Percentiles rank a stretch among this genome's conserved stretches.
These are phyloP conservation scores for Abramis brama DNA, from an alignment of 2,113 vertebrate genomes.

Conservation along the genomic window DNA sequence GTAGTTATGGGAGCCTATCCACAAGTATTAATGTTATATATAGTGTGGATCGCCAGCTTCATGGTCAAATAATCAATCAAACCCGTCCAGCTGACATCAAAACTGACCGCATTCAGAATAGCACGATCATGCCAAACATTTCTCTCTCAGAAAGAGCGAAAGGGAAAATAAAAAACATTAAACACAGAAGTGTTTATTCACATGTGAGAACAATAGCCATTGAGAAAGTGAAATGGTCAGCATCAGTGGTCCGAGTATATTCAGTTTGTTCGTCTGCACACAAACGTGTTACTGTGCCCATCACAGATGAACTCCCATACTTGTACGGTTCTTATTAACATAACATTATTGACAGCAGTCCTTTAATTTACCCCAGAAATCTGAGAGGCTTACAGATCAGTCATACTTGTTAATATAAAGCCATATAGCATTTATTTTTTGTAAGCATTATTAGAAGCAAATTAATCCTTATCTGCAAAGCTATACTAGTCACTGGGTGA, in stretches of 20 bases:
- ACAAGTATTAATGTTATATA: background rate
- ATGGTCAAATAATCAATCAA: background rate
- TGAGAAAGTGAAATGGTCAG: slow-evolving; percentile 24
- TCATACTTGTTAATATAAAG: background rate
- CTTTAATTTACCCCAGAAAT: background rate
- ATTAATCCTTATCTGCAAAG: background rate
- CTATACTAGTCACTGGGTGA: background rate
- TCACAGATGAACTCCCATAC: slow-evolving; percentile 11
- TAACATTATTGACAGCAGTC: background rate
- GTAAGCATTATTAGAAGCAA: background rate
- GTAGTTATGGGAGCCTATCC: background rate
- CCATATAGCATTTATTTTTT: background rate
- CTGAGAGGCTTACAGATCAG: background rate
- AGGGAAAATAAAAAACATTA: background rate
- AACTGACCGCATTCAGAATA: background rate
- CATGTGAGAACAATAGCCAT: slow-evolving; percentile 40
- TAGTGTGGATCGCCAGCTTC: background rate
- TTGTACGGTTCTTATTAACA: slow-evolving; percentile 24
- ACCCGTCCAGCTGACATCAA: background rate
- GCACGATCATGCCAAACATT: background rate
- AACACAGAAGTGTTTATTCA: slow-evolving; percentile 41
- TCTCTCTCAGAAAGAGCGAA: background rate
- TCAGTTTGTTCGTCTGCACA: slow-evolving; percentile 6
- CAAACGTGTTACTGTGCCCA: slow-evolving; percentile 21
- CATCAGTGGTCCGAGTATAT: slow-evolving; percentile 17